Base-by-base conservation (phyloP, 2,113 vertebrate genomes). In the Pseudopodoces humilis region DNA sequence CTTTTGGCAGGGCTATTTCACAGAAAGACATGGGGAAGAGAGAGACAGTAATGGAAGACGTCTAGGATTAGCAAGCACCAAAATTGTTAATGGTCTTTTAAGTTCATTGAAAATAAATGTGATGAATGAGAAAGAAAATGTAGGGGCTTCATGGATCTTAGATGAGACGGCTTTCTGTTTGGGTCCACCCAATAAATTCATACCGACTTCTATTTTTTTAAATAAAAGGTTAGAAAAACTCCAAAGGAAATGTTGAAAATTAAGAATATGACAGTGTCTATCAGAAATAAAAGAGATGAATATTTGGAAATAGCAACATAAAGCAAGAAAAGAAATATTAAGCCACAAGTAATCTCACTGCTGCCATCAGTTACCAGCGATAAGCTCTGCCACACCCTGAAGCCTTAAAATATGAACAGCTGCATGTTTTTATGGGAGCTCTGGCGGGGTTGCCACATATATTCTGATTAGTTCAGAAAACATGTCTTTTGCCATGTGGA, bases 401-500 rank as follows among this genome's bases (percentile, higher is more conserved):
- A 52, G 30, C 22, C 37, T 21, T 24, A 72, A 27, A 8, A 10
- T 56, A 31, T 41, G 39, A 55, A 31, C 23, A 39, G 21, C 15
- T 39, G 21, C 11, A 24, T 22, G 4, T 15, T 56, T 77, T 47
- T 11, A 3, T 49, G 24, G 13, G 24, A 74, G 4, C 7, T 56
- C 21, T 63, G 47, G 11, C 33, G 67, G 27, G 4, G 6, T 27
- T 55, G 23, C n/a, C 12, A 31, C 20, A 31, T 13, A 7, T 7
- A 1, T 35, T 68, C 18, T 30, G 10, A 3, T 63, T 22, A 49
- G 15, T 9, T 4, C 30, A 83, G 55, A 46, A 31, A 9, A 30
- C 0, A 1, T 15, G 43, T 30, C 1, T 46, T 63, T 17, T 59
- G 3, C 27, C 2, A 1, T 10, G 27, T 37, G 8, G 10, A 23